Evolutionary conservation across 2,888 invertebrate species (phyloP).

Genomic region (Machimus rusticus): DNA sequence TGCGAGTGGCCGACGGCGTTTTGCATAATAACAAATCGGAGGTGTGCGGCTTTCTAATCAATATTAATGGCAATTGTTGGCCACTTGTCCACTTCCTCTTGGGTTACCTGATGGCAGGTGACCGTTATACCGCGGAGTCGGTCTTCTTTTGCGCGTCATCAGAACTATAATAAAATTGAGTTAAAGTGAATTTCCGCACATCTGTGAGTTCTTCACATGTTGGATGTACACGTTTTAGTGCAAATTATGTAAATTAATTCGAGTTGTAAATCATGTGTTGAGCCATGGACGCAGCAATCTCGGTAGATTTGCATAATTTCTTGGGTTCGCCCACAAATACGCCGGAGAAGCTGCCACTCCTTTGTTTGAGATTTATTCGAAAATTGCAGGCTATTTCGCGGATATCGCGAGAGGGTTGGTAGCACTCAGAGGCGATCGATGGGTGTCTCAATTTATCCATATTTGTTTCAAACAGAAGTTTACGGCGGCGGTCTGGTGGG

Average conservation of each 20-base stretch:
- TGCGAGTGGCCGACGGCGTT: not conserved
- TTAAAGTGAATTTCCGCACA: not conserved
- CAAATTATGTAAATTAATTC: not conserved
- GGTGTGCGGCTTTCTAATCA: slow-evolving; percentile 8
- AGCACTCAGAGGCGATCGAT: not conserved
- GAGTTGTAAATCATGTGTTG: not conserved
- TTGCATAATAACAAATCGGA: not conserved
- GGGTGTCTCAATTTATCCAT: not conserved
- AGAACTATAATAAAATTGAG: not conserved
- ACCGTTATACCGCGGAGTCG: not conserved
- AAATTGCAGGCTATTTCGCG: not conserved
- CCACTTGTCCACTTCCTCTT: not conserved
- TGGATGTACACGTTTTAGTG: not conserved
- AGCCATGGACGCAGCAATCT: not conserved
- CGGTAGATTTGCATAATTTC: not conserved
- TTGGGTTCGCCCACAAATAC: not conserved
- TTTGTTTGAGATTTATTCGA: not conserved
- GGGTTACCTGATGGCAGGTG: not conserved
- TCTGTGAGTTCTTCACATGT: not conserved
- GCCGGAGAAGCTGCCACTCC: not conserved
- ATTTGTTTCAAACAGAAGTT: not conserved
- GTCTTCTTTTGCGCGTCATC: not conserved
- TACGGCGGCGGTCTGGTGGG: not conserved
- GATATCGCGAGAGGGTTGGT: not conserved
- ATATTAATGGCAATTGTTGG: slow-evolving; percentile 2